These are phyloP conservation scores for Trichosurus vulpecula DNA, from an alignment of 2,797 vertebrate genomes.

Conservation along the genomic window DNA sequence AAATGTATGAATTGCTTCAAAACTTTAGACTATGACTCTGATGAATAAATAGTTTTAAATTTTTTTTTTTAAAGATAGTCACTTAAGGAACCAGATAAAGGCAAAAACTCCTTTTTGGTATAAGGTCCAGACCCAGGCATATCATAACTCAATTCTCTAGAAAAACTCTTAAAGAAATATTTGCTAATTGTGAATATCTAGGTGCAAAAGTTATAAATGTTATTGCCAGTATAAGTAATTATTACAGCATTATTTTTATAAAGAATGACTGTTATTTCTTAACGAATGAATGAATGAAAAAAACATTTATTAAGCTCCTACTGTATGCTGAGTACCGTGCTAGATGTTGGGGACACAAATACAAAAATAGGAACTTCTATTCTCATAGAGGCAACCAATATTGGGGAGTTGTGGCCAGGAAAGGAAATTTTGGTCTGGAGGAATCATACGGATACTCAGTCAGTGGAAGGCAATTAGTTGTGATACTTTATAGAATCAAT, in stretches of 20 bases:
- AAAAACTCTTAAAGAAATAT: not conserved
- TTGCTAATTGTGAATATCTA: not conserved
- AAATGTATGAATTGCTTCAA: slow-evolving; percentile 31
- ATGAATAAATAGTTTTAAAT: not conserved
- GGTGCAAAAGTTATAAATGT: not conserved
- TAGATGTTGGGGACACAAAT: not conserved
- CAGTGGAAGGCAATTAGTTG: not conserved
- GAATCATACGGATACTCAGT: not conserved
- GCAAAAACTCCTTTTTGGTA: not conserved
- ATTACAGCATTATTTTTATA: not conserved
- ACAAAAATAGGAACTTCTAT: not conserved
- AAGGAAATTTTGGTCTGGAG: not conserved
- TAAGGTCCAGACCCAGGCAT: not conserved
- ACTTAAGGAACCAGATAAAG: not conserved
- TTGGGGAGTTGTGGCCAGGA: not conserved
- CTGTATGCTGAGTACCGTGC: not conserved
- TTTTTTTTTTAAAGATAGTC: not conserved
- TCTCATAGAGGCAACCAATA: not conserved
- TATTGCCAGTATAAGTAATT: not conserved
- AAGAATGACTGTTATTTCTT: not conserved
- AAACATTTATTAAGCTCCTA: not conserved
- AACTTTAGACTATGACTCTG: slow-evolving; percentile 43
- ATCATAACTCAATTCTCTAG: not conserved
- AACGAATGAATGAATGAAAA: not conserved
- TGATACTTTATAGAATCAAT: not conserved